Evolutionary conservation across 2,888 invertebrate genomes (phyloP).

Genomic region (Asteroscopus sphinx): DNA sequence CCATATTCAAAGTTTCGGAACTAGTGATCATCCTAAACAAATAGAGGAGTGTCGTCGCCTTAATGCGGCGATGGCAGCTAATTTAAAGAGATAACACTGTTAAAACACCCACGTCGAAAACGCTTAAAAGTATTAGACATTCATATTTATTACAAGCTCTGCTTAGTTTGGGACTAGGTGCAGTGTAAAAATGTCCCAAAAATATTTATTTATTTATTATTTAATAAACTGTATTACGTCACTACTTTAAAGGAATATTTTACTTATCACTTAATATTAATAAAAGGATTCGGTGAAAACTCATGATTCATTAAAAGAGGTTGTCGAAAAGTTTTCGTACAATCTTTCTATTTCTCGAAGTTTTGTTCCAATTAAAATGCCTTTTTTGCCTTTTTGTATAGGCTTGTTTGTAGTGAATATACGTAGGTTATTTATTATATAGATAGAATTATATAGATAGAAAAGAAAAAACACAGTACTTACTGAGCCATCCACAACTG

Average conservation of each 20-base stretch:
- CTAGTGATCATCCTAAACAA: slow-evolving; percentile 70
- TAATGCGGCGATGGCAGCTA: slow-evolving; percentile 35
- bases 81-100: slow-evolving; percentile 62
- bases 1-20: slow-evolving; percentile 58
- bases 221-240: slow-evolving; percentile 56
- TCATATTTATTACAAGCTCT: too few species aligned
- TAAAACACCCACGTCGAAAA: slow-evolving; percentile 56
- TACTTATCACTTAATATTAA: slow-evolving; percentile 15
- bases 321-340: slow-evolving; percentile 20
- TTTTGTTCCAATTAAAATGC: slow-evolving; percentile 22
- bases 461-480: too few species aligned
- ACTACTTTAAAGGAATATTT: slow-evolving; percentile 50
- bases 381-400: slow-evolving; percentile 1
- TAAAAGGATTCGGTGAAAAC: slow-evolving; percentile 38
- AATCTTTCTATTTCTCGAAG: slow-evolving; percentile 27
- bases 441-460: too few species aligned
- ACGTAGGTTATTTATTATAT: slow-evolving; percentile 4
- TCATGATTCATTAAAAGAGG: slow-evolving; percentile 26
- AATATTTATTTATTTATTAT: too few species aligned
- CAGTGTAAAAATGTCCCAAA: too few species aligned
- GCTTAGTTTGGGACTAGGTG: too few species aligned
- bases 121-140: slow-evolving; percentile 60
- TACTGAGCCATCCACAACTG: too few species aligned
- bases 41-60: slow-evolving; percentile 53
- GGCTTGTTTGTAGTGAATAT: slow-evolving; percentile 16